Evolutionary conservation across 2,797 vertebrate genomes (phyloP).

Genomic region (Propithecus perrieri): DNA sequence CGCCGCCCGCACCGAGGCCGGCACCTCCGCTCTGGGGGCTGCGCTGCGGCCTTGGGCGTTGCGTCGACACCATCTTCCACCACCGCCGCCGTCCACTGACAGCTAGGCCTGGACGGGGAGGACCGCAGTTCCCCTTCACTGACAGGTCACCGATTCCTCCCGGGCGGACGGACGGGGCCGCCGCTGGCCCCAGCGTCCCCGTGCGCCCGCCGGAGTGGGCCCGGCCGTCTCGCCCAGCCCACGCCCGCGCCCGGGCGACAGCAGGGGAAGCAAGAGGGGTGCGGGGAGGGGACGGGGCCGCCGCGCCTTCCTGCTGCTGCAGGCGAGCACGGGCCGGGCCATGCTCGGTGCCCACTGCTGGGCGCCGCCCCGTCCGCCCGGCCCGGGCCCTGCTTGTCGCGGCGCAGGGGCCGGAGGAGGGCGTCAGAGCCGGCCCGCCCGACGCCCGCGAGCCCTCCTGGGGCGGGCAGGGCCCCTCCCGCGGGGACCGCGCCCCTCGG

Average conservation of each 20-base stretch:
- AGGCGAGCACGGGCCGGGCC: no score
- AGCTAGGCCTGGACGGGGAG: rapidly evolving
- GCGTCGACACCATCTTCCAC: neutral
- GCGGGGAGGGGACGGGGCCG: neutral
- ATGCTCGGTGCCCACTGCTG: neutral
- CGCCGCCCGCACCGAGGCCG: neutral
- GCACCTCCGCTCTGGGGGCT: neutral
- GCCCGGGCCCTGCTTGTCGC: no score
- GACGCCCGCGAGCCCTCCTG: neutral
- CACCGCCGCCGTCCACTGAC: rapidly evolving
- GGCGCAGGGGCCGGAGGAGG: neutral
- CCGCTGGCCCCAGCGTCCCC: neutral
- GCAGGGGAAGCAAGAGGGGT: neutral
- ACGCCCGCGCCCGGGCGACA: neutral
- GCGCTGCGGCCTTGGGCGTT: neutral
- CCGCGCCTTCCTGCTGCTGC: neutral
- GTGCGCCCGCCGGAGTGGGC: neutral
- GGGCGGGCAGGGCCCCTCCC: no score
- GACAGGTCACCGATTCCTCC: neutral
- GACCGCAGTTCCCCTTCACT: neutral
- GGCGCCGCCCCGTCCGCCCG: rapidly evolving
- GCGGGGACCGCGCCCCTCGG: no score
- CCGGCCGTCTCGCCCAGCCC: neutral
- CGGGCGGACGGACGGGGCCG: neutral
- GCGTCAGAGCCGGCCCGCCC: no score